Conservation (phyloP, 1,140 invertebrate genomes). For the Atta texana region DNA sequence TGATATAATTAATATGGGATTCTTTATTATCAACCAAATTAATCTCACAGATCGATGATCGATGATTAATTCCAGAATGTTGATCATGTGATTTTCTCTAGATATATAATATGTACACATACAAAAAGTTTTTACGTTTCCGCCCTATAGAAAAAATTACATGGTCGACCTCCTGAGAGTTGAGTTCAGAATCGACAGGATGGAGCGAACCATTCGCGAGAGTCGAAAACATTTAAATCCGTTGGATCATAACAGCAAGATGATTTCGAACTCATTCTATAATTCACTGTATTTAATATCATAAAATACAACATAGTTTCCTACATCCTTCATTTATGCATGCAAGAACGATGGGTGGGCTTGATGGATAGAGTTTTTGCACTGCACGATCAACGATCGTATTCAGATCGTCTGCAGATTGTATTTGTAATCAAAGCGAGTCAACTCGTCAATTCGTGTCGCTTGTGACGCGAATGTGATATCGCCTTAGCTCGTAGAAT, state of each 20-base stretch:
- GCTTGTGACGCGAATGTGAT: slow-evolving; percentile 10
- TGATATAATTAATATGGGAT: too few species aligned
- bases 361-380: not conserved
- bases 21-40: not conserved
- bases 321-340: not conserved
- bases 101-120: too few species aligned
- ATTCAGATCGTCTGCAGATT: not conserved
- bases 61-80: not conserved
- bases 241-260: not conserved
- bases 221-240: not conserved
- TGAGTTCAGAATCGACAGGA: not conserved
- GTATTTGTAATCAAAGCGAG: not conserved
- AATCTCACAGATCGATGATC: not conserved
- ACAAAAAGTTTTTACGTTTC: too few species aligned
- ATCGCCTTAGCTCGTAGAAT: not conserved
- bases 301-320: not conserved
- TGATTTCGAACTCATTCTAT: not conserved
- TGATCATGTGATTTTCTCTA: too few species aligned
- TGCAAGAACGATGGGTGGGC: not conserved
- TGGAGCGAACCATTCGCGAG: not conserved
- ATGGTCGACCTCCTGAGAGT: not conserved
- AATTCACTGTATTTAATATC: not conserved
- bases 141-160: too few species aligned
- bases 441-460: not conserved
- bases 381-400: too few species aligned